These are phyloP conservation scores for Lydus trimaculatus DNA, from an alignment of 2,888 invertebrate genomes.

Conservation along the genomic window DNA sequence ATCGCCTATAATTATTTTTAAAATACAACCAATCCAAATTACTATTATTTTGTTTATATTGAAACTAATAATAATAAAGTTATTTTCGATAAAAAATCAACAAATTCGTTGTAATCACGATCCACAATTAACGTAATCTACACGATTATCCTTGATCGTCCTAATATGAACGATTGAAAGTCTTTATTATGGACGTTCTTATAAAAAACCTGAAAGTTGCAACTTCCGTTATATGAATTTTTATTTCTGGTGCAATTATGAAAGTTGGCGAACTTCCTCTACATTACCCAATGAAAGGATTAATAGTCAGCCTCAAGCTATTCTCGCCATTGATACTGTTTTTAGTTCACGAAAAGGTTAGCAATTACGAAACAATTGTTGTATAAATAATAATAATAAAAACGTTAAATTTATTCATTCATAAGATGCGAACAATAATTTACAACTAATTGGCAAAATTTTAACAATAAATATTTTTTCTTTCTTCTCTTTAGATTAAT, in stretches of 20 bases:
- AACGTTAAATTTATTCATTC: background rate
- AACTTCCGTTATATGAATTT: constrained; percentile 4
- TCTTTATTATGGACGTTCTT: too few species aligned
- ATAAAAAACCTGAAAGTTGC: background rate
- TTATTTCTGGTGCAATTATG: background rate
- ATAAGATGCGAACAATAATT: background rate
- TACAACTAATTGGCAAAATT: constrained; percentile 3
- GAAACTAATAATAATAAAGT: background rate
- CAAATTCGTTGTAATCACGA: background rate
- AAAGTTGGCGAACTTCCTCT: background rate
- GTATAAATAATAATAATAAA: background rate
- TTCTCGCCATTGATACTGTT: background rate
- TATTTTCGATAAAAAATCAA: background rate
- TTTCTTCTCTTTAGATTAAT: background rate
- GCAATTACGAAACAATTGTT: background rate
- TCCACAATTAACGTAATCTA: background rate
- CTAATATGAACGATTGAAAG: background rate
- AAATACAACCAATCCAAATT: background rate
- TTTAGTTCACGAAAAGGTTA: background rate
- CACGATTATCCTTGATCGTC: background rate
- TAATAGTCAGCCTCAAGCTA: background rate
- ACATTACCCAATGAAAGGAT: background rate
- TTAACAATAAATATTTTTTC: background rate
- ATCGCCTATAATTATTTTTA: background rate
- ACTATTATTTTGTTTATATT: background rate